Base-by-base conservation (phyloP, 2,888 invertebrate species). In the Bellardia bayeri region DNA sequence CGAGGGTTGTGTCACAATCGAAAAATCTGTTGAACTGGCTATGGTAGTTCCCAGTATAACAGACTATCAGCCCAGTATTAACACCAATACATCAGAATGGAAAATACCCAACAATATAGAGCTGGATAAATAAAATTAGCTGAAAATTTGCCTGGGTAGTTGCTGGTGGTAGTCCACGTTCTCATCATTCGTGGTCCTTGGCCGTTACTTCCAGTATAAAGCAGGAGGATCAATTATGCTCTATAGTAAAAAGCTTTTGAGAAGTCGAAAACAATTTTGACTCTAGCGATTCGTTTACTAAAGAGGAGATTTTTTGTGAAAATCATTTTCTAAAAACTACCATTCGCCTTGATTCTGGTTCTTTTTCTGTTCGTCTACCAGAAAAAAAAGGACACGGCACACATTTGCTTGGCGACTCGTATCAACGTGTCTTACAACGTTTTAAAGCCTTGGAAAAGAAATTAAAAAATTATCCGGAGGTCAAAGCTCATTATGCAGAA, bases 21-120 rank as follows among this genome's bases (percentile, higher is more conserved):
- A 75, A 51, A 74, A 78, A 51, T 56, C 72, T 14, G 75, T 80
- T 11, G 42, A 86, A 23, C 30, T 88, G 33, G 78, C 82, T 4
- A 68, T 86, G 33, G 83, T 83, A 16, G 61, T 81, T 1, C 64
- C 84, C 3, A 78, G 66, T 8, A 81, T 85, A 16, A 85, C 86
- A 14, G 58, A 85, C n/a, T 75, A 81, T 40, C 82, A 87, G n/a
- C 83, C 89, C 5, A 74, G 30, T 30, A 58, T 45, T 6, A 80
- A 74, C 51, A 80, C 84, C 5, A 83, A 80, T 54, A 86, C 33
- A 33, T 58, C 75, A 8, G 78, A 61, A 13, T 89, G 85, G 88
- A 83, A 82, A 13, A 88, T 89, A 69, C 88, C 83, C 9, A 51
- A 54, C 30, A 89, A 88, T 37, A n/a, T n/a, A n/a, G n/a, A n/a